Conservation (phyloP, 1,140 invertebrate genomes). For the Bicyclus anynana region DNA sequence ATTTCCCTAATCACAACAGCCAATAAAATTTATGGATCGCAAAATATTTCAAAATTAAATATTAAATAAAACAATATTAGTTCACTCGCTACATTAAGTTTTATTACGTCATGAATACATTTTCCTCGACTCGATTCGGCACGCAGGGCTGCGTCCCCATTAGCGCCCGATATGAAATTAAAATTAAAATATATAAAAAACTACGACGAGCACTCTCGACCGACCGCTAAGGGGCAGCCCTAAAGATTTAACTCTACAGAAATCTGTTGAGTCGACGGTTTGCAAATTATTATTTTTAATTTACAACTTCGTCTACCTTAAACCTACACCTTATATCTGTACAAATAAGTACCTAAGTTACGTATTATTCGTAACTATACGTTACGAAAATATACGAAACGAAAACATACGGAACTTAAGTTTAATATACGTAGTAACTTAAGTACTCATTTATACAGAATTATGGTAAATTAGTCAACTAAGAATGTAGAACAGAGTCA, state of each 20-base stretch:
- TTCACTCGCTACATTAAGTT: constrained; percentile 75
- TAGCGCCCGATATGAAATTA: constrained; percentile 75
- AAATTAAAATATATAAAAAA: constrained; percentile 77
- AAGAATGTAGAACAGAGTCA: too few species aligned
- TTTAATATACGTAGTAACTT: too few species aligned
- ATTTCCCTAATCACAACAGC: constrained; percentile 15
- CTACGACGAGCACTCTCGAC: constrained; percentile 62
- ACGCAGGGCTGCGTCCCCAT: constrained; percentile 72
- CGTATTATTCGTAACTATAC: too few species aligned
- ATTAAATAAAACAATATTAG: constrained; percentile 76
- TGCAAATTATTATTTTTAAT: background rate
- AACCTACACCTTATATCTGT: background rate
- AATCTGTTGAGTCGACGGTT: background rate
- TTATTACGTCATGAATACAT: constrained; percentile 73
- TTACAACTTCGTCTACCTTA: background rate
- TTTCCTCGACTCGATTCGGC: constrained; percentile 62
- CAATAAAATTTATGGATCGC: constrained; percentile 67
- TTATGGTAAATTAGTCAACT: too few species aligned
- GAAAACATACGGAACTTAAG: too few species aligned
- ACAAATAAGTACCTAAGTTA: too few species aligned
- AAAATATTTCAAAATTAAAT: constrained; percentile 72
- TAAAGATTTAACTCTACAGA: constrained; percentile 46
- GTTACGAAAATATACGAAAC: too few species aligned
- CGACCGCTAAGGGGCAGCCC: constrained; percentile 72
- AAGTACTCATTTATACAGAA: too few species aligned